Conservation (phyloP, 1,140 invertebrate species). For the Tachypleus tridentatus region DNA sequence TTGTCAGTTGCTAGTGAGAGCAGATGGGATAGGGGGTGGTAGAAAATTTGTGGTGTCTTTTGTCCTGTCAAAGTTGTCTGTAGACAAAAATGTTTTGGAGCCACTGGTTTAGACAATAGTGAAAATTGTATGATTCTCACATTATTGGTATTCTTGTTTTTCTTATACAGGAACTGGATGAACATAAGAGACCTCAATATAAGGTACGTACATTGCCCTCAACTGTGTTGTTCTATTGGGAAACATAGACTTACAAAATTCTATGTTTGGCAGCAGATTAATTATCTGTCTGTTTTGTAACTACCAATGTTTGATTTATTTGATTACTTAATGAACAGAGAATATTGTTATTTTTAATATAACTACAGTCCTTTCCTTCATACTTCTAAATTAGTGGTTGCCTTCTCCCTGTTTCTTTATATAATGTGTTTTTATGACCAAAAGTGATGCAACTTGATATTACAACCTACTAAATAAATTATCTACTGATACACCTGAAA, state of each 20-base stretch:
- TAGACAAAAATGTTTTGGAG: constrained; percentile 26
- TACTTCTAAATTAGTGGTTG: no score
- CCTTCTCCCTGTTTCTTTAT: no score
- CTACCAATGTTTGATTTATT: background rate
- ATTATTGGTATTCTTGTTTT: background rate
- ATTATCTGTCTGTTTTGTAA: background rate
- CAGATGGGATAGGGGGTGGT: background rate
- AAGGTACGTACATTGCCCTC: constrained; percentile 9
- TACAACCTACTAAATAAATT: no score
- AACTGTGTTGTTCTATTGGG: background rate
- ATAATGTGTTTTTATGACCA: no score
- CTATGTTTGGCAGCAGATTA: background rate
- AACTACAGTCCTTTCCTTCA: no score
- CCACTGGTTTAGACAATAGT: background rate
- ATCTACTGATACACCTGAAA: no score
- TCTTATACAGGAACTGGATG: constrained; percentile 46
- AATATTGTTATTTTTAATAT: background rate
- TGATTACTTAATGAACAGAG: background rate
- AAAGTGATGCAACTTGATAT: no score
- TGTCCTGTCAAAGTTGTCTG: background rate
- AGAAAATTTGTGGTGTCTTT: background rate
- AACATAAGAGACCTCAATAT: constrained; percentile 40
- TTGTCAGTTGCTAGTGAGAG: no score
- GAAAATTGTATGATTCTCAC: background rate
- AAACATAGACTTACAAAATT: background rate